These are phyloP conservation scores for Caenorhabditis tropicalis DNA, from an alignment of 1,140 invertebrate species.

Conservation along the genomic window DNA sequence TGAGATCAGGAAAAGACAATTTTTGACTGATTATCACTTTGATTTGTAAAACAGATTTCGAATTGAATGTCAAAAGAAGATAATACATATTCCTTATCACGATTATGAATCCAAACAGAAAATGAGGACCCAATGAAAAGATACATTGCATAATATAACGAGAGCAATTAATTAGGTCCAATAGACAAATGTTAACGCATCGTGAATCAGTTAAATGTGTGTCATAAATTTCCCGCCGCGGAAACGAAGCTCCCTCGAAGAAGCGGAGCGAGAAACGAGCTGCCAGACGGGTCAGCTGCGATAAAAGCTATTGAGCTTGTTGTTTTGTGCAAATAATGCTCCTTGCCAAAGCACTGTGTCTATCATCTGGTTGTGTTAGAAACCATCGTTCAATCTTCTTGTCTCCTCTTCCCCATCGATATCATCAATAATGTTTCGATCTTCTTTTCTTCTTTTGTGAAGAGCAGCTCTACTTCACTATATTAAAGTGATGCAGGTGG, in stretches of 20 bases:
- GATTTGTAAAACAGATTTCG: too few species aligned
- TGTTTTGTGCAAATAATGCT: slow-evolving; percentile 31
- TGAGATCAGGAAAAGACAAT: too few species aligned
- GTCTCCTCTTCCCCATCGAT: not conserved
- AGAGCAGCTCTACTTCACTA: not conserved
- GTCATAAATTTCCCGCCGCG: slow-evolving; percentile 26
- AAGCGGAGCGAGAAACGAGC: slow-evolving; percentile 28
- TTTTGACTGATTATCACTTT: too few species aligned
- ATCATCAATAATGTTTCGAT: slow-evolving; percentile 39
- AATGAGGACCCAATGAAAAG: not conserved
- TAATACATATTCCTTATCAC: too few species aligned
- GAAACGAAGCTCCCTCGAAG: not conserved
- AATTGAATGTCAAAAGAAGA: too few species aligned
- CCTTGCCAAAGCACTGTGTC: not conserved
- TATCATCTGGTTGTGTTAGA: slow-evolving; percentile 38
- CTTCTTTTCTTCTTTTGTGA: not conserved
- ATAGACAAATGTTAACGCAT: slow-evolving; percentile 9
- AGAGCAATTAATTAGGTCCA: not conserved
- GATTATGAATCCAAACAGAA: too few species aligned
- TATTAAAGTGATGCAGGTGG: not conserved
- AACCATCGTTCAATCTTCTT: slow-evolving; percentile 38
- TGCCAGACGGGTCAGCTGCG: slow-evolving; percentile 31
- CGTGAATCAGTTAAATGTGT: slow-evolving; percentile 14
- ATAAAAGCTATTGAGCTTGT: not conserved
- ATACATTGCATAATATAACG: not conserved